phyloP scores from a whole-genome alignment of 2,888 invertebrate genomes.

The Meloe dianella region DNA sequence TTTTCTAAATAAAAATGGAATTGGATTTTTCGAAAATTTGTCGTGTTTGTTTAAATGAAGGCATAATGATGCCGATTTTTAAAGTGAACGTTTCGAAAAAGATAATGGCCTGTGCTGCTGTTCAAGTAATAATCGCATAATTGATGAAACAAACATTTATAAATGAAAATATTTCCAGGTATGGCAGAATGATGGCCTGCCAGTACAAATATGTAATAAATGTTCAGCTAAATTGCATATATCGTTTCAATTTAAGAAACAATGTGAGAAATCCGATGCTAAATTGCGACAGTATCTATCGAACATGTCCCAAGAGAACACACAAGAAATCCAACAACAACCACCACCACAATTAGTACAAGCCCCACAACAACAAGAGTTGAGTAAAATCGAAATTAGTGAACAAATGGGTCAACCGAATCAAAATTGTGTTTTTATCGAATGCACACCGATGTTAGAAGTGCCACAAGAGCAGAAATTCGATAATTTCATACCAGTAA shows the following conservation, averaged over 20 bases:
- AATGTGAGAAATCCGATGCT: conserved; percentile 59
- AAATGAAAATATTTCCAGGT: conserved; percentile 48
- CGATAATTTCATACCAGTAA: conserved; percentile 40
- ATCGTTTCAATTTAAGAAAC: conserved; percentile 60
- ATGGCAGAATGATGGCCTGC: conserved; percentile 60
- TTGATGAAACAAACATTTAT: conserved; percentile 2
- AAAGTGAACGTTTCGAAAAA: conserved; percentile 60
- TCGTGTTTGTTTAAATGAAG: conserved; percentile 57
- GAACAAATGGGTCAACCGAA: conserved; percentile 24
- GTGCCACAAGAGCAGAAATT: conserved; percentile 46
- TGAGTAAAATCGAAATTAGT: conserved; percentile 24
- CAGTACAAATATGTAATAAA: conserved; percentile 59
- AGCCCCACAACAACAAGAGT: conserved; percentile 31
- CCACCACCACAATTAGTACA: conserved; percentile 32
- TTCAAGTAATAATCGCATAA: conserved; percentile 51
- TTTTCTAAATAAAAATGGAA: conserved; percentile 40
- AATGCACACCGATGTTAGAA: conserved; percentile 51
- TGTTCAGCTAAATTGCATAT: conserved; percentile 60
- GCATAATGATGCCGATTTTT: conserved; percentile 59
- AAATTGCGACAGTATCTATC: conserved; percentile 55
- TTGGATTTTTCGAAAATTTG: conserved; percentile 58
- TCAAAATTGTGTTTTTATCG: conserved; percentile 52
- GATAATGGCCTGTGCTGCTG: conserved; percentile 59
- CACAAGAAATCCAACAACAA: conserved; percentile 34
- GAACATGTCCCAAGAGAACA: conserved; percentile 36